Evolutionary conservation across 2,888 invertebrate genomes (phyloP), one percentile per base, ranked within the genome.

Genomic region (Pollenia griseotomentosa): DNA sequence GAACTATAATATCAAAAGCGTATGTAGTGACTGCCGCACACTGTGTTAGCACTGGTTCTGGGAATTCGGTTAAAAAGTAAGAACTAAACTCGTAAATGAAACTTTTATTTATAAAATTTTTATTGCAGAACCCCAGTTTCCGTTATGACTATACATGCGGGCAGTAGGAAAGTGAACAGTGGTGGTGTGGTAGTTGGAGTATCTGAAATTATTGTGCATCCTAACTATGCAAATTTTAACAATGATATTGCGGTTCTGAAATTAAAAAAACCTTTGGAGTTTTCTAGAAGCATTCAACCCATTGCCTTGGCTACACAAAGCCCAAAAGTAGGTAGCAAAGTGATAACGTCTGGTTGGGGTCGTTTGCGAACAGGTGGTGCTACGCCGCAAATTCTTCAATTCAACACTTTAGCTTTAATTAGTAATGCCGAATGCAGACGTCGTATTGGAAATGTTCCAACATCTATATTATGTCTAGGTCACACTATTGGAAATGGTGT

Each of bases 1-100:
- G 91, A 12, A 90, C 92, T 46, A 91, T 93, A 23, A 87, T 93
- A n/a, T 90, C 91, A 0, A 53, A 65, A 53, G 89, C 87, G 57
- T 89, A 90, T 74, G 83, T 93, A 8, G 82, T 93, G 4, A 93
- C 93, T 0, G 92, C 93, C 2, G 93, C 93, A 2, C 93, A 93
- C 74, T 93, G 93, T 87, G 91, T 93, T 51, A 88, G 81, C 19
- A 55, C 61, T 14, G 57, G 68, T 14, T 68, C 66, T 12, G 65
- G 66, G 14, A 55, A 23, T 11, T 77, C 46, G 1, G n/a, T 83
- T 42, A 65, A 42, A 16, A 77, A 33, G 84, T 84, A 68, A 68
- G 68, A 61, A 12, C 2, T 44, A 6, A 57, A 6, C 8, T 42
- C 55, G 11, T 19, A n/a, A 2, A 19, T 68, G 12, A 19, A 4